Conservation (phyloP, 2,113 vertebrate genomes). For the Glareola pratincola region DNA sequence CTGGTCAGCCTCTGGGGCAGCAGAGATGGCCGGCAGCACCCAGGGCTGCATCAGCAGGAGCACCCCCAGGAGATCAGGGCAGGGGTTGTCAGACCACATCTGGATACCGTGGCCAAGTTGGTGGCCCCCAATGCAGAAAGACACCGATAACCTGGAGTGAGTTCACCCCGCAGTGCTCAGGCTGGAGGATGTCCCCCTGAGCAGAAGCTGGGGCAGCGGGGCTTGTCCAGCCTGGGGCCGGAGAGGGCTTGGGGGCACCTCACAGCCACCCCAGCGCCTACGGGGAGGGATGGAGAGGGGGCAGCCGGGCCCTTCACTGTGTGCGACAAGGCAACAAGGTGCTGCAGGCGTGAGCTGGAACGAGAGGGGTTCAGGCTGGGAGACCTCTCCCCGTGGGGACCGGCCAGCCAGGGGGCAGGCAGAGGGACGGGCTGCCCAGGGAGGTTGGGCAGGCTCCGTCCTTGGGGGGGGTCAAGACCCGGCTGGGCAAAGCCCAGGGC, state of each 20-base stretch:
- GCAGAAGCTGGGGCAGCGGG: neutral
- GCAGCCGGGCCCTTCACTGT: rapidly evolving
- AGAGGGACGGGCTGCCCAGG: neutral
- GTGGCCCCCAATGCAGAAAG: neutral
- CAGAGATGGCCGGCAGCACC: neutral
- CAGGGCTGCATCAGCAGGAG: neutral
- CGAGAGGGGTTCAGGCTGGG: too few relatives aligned
- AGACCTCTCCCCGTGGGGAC: neutral
- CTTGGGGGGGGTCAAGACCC: neutral
- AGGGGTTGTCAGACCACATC: neutral
- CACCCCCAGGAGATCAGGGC: rapidly evolving
- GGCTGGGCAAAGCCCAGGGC: neutral
- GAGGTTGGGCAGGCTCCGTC: neutral
- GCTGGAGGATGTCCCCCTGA: neutral
- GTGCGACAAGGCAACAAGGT: too few relatives aligned
- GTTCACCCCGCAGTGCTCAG: rapidly evolving
- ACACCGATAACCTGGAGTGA: rapidly evolving
- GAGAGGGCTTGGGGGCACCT: rapidly evolving
- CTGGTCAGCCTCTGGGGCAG: neutral
- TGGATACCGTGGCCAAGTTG: rapidly evolving
- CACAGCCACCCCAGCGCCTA: neutral
- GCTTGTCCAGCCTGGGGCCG: neutral
- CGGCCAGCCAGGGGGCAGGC: neutral
- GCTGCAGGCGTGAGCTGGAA: too few relatives aligned
- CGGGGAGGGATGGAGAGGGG: rapidly evolving